Conservation (phyloP, 2,113 vertebrate genomes). For the Lontra canadensis region DNA sequence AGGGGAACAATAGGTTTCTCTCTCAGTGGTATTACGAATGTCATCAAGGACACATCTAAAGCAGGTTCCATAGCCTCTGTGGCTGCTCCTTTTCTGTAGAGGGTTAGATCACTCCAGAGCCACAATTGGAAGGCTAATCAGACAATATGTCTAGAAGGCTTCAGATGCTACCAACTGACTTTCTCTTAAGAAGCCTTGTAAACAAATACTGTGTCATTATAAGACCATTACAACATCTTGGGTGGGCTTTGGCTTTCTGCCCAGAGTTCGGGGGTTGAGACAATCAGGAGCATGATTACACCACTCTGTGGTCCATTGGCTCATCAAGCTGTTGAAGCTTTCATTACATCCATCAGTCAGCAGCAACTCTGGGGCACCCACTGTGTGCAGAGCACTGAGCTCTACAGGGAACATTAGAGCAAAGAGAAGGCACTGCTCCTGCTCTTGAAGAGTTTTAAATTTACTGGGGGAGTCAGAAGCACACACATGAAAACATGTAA, state of each 20-base stretch:
- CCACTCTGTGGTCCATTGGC: slow-evolving; percentile 40
- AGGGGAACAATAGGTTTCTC: not conserved
- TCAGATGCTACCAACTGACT: slow-evolving; percentile 60
- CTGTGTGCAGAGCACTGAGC: slow-evolving; percentile 49
- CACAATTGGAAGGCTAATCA: slow-evolving; percentile 52
- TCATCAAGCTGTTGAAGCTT: slow-evolving; percentile 35
- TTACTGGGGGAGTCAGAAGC: not conserved
- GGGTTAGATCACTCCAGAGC: not conserved
- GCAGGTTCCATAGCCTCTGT: not conserved
- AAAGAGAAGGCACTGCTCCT: slow-evolving; percentile 26
- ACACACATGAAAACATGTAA: not conserved
- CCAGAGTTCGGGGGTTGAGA: slow-evolving; percentile 57
- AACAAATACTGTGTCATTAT: slow-evolving; percentile 71
- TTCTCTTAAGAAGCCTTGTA: slow-evolving; percentile 60
- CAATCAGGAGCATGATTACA: slow-evolving; percentile 50
- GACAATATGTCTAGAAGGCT: slow-evolving; percentile 44
- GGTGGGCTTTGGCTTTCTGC: slow-evolving; percentile 72
- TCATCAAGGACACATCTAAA: not conserved
- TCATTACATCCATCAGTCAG: slow-evolving; percentile 58
- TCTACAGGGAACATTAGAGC: not conserved
- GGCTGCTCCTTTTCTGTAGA: not conserved
- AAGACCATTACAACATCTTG: slow-evolving; percentile 68
- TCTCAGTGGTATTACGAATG: not conserved
- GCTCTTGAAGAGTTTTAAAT: slow-evolving; percentile 50
- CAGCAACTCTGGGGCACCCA: slow-evolving; percentile 19